Evolutionary conservation across 2,113 vertebrate genomes (phyloP).

Genomic region (Rhea americana): DNA sequence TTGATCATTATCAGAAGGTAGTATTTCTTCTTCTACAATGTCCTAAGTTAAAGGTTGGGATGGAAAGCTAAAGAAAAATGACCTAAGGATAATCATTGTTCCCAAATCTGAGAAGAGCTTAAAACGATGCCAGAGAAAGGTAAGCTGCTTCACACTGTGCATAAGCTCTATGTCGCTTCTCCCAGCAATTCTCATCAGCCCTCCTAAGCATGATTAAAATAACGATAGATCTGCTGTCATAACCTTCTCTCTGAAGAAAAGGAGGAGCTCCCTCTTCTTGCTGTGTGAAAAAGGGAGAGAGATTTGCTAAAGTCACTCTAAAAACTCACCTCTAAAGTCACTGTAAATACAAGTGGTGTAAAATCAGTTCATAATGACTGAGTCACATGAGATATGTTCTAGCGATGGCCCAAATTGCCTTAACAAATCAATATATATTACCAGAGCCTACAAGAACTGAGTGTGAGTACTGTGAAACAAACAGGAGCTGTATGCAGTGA

Average conservation of each 20-base stretch:
- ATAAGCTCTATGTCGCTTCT: neutral
- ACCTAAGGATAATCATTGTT: neutral
- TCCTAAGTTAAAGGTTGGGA: neutral
- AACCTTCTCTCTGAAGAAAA: neutral
- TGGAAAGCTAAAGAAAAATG: constrained; percentile 6
- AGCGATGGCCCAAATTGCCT: neutral
- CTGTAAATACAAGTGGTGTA: neutral
- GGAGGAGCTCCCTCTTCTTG: neutral
- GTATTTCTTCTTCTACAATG: neutral
- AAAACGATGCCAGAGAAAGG: neutral
- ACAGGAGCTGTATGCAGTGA: neutral
- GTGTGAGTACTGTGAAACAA: neutral
- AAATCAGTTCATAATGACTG: neutral
- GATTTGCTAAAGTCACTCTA: neutral
- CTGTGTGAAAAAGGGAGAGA: neutral
- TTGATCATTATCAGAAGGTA: neutral
- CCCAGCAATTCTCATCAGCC: neutral
- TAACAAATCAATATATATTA: neutral
- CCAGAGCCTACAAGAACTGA: neutral
- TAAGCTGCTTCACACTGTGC: neutral
- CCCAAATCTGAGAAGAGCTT: constrained; percentile 6
- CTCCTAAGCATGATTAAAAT: neutral
- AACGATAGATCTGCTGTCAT: neutral
- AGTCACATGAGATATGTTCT: neutral
- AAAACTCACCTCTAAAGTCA: neutral